A percentile compares a stretch with the other conserved stretches of the same genome.
phyloP scores from a whole-genome alignment of 2,113 vertebrate genomes.

The Neogale vison region DNA sequence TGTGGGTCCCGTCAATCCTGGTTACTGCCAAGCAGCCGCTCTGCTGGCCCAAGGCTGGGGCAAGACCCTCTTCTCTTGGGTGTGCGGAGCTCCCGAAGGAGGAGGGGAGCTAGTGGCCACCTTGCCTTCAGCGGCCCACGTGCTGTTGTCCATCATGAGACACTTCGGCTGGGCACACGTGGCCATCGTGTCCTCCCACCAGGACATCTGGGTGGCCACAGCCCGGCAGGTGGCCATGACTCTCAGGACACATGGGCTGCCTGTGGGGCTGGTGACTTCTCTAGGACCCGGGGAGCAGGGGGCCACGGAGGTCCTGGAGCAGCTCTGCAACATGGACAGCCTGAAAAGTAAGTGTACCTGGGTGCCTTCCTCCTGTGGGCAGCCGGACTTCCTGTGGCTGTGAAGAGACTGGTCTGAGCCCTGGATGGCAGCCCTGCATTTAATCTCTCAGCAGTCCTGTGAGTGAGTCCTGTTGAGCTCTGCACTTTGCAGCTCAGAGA shows the following conservation, averaged over 20 bases:
- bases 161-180: constrained; percentile 92
- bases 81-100: constrained; percentile 83
- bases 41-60: constrained; percentile 87
- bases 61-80: constrained; percentile 86
- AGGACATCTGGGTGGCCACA: constrained; percentile 92
- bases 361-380: not conserved
- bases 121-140: constrained; percentile 82
- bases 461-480: not conserved
- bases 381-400: not conserved
- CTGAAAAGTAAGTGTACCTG: constrained; percentile 41
- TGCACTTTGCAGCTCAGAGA: not conserved
- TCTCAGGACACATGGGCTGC: constrained; percentile 88
- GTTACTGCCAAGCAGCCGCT: constrained; percentile 86
- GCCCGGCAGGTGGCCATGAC: constrained; percentile 86
- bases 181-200: constrained; percentile 90
- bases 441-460: not conserved
- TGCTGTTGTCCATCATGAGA: constrained; percentile 89
- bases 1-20: constrained; percentile 87
- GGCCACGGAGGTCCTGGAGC: not conserved
- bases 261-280: constrained; percentile 85
- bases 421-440: not conserved
- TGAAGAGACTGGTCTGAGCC: not conserved
- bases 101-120: constrained; percentile 66
- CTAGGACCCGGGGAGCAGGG: constrained; percentile 67
- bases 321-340: not conserved